Evolutionary conservation across 2,888 invertebrate genomes (phyloP), one percentile per base, ranked within the genome.

Genomic region (Sturmia bella): DNA sequence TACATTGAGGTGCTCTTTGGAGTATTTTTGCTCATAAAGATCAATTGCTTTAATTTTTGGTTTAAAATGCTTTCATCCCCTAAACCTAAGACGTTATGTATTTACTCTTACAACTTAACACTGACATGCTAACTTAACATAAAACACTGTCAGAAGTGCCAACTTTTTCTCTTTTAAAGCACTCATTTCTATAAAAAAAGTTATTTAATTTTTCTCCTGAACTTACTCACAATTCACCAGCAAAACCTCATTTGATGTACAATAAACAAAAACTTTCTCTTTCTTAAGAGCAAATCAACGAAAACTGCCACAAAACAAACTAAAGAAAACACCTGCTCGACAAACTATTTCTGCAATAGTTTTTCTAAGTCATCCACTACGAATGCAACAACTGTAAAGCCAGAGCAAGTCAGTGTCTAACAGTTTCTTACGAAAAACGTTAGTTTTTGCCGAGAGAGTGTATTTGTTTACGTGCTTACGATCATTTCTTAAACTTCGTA

Each of bases 351-450:
- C 13, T 37, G 45, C 45, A 64, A 45, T n/a, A 11, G 43, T n/a
- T 69, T 54, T 17, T 39, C 32, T 7, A 32, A 32, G 32, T 12
- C 37, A 64, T 64, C 37, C 43, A 45, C 45, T 1, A 56, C 32
- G 68, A 57, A 24, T 56, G 6, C 41, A n/a, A 37, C 17, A 69
- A 50, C 66, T 45, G 39, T 24, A 61, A 57, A 37, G 15, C 17
- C 32, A 57, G 41, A 59, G 41, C 39, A 61, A 13, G 11, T 41
- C 45, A 11, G 41, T 37, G 15, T 27, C 57, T 56, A 56, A 56
- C 63, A 57, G 69, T 50, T 76, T 77, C 61, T 59, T 70, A 48
- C 74, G 59, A 72, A 77, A 59, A 80, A 72, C 72, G 63, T 74
- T 77, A 57, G 37, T 75, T 69, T 52, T 50, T 74, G 37, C 4